Base-by-base conservation (phyloP, 2,888 invertebrate species). In the Synanthedon andrenaeformis region DNA sequence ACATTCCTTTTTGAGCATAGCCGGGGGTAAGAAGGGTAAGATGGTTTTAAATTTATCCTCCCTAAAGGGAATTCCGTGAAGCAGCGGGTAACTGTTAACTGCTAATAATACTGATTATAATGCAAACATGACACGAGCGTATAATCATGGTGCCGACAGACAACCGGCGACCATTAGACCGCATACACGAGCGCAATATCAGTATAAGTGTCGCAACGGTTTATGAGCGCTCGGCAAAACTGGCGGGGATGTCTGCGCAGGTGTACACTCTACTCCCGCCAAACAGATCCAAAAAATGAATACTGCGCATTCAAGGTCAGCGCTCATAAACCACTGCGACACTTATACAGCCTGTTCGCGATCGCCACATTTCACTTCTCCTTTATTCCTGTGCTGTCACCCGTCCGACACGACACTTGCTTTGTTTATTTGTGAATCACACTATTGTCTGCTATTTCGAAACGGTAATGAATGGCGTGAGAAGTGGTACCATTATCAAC, bases 301-400 rank as follows among this genome's bases (percentile, higher is more conserved):
- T n/a, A n/a, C n/a, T n/a, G n/a, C n/a, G n/a, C n/a, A n/a, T n/a
- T n/a, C n/a, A n/a, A n/a, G n/a, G n/a, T n/a, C n/a, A n/a, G n/a
- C n/a, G n/a, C n/a, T n/a, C n/a, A n/a, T n/a, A n/a, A n/a, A n/a
- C n/a, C n/a, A n/a, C n/a, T n/a, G n/a, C n/a, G n/a, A n/a, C n/a
- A n/a, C n/a, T n/a, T n/a, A n/a, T n/a, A 12, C 70, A 76, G 71
- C 74, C 70, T 70, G 76, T 74, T 75, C 73, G 70, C 61, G 59
- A 66, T 63, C 61, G 52, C n/a, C 49, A 17, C 17, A 54, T 55
- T 58, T 56, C 68, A 68, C 69, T 65, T 56, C 67, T 67, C 69
- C 65, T 71, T 70, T 69, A 70, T 69, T 72, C 68, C 66, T 70
- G 67, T 61, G 62, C 63, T 70, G 71, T 72, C 70, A 67, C 64